Conservation (phyloP, 2,888 invertebrate genomes). For the Acrobasis consociella region DNA sequence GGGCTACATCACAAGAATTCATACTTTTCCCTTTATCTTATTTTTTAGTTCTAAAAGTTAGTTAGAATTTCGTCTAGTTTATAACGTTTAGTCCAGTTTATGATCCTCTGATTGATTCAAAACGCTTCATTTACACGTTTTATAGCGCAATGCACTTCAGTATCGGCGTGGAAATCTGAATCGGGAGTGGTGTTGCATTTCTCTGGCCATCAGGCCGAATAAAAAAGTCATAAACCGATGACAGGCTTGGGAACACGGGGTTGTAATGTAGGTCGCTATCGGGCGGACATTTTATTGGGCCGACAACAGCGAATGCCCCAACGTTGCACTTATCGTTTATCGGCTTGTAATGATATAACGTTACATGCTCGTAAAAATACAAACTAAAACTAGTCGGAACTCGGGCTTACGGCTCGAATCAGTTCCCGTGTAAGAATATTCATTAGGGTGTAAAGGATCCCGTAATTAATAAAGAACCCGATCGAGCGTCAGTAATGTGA, state of each 20-base stretch:
- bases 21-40: slow-evolving; percentile 2
- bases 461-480: slow-evolving; percentile 64
- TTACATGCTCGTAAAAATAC: slow-evolving; percentile 73
- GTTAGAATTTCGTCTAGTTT: slow-evolving; percentile 19
- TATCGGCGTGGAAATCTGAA: slow-evolving; percentile 67
- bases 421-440: slow-evolving; percentile 60
- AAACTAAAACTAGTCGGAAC: slow-evolving; percentile 57
- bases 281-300: slow-evolving; percentile 65
- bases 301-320: slow-evolving; percentile 66
- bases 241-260: slow-evolving; percentile 76
- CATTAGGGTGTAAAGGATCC: slow-evolving; percentile 63
- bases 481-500: slow-evolving; percentile 54
- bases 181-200: slow-evolving; percentile 75
- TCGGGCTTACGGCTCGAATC: slow-evolving; percentile 51
- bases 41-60: slow-evolving; percentile 19
- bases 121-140: slow-evolving; percentile 59
- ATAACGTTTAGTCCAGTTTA: slow-evolving; percentile 38
- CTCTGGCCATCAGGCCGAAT: slow-evolving; percentile 71
- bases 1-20: slow-evolving; percentile 7
- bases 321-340: slow-evolving; percentile 76
- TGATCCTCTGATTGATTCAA: slow-evolving; percentile 47
- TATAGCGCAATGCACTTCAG: slow-evolving; percentile 54
- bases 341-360: slow-evolving; percentile 70
- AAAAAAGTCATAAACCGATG: slow-evolving; percentile 79
- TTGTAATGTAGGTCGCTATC: slow-evolving; percentile 69